These are phyloP conservation scores for Rhea americana DNA, from an alignment of 2,113 vertebrate genomes.

Conservation along the genomic window DNA sequence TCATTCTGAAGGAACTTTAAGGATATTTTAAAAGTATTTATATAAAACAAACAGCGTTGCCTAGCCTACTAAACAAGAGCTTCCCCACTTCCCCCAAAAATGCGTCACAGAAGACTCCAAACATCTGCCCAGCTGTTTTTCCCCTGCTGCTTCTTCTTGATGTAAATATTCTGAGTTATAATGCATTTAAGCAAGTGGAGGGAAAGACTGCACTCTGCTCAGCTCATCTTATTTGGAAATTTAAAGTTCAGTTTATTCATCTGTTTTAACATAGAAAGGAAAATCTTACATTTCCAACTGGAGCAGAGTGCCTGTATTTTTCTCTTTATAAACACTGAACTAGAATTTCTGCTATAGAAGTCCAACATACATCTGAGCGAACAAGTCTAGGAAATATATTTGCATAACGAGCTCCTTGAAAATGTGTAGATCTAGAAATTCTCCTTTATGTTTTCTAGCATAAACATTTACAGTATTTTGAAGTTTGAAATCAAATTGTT, in stretches of 20 bases:
- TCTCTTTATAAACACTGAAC: neutral
- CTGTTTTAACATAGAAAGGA: neutral
- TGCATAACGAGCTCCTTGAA: neutral
- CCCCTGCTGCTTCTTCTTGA: neutral
- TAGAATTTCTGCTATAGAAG: neutral
- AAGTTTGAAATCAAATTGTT: neutral
- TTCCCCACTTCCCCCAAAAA: slow-evolving; percentile 6
- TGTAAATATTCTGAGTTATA: slow-evolving; percentile 12
- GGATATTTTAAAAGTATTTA: neutral
- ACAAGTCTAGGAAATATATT: neutral
- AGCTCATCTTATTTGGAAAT: neutral
- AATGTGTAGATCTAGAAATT: neutral
- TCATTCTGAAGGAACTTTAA: neutral
- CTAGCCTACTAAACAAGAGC: neutral
- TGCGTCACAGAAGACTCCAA: neutral
- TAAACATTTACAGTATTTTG: neutral
- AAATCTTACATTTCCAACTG: slow-evolving; percentile 26
- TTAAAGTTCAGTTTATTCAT: neutral
- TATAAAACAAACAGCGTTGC: neutral
- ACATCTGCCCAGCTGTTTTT: neutral
- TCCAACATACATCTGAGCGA: neutral
- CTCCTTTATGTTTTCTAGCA: neutral
- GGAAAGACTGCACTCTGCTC: neutral
- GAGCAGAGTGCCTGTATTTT: neutral
- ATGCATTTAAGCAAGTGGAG: neutral